A percentile compares a stretch with the other conserved stretches of the same genome.
Evolutionary conservation across 2,888 invertebrate species (phyloP).

Genomic region (Pristionchus arcanus): DNA sequence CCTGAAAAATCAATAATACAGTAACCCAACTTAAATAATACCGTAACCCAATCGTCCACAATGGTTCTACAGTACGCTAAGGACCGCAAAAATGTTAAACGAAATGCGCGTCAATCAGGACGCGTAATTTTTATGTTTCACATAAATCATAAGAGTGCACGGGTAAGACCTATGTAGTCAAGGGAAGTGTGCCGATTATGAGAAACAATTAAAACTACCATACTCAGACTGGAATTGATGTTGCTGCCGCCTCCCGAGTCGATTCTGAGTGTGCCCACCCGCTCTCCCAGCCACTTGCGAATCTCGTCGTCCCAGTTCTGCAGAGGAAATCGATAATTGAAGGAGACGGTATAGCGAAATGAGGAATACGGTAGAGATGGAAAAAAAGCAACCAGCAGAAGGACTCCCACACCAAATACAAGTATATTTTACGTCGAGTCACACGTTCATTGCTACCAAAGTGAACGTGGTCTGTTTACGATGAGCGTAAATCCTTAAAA

Average conservation of each 20-base stretch:
- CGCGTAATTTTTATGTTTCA: too few species aligned
- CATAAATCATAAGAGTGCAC: too few species aligned
- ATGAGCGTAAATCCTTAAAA: background rate
- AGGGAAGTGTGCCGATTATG: too few species aligned
- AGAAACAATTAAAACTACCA: conserved; percentile 40
- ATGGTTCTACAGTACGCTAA: too few species aligned
- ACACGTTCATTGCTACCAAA: background rate
- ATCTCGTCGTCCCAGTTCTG: conserved; percentile 99
- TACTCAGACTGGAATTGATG: conserved; percentile 84
- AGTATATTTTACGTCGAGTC: too few species aligned
- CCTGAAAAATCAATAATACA: conserved; percentile 79
- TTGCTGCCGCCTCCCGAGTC: conserved; percentile 90
- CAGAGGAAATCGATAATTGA: conserved; percentile 55
- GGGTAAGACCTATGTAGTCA: too few species aligned
- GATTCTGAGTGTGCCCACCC: conserved; percentile 88
- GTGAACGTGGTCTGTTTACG: background rate
- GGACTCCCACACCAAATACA: too few species aligned
- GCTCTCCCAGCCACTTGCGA: conserved; percentile 92
- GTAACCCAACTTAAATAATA: too few species aligned
- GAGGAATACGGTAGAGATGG: background rate
- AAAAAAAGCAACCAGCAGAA: too few species aligned
- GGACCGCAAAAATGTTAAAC: too few species aligned
- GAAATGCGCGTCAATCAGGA: too few species aligned
- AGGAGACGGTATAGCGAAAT: background rate
- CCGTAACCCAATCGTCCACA: too few species aligned